Base-by-base conservation (phyloP, 2,888 invertebrate genomes). In the Heliconius aoede region DNA sequence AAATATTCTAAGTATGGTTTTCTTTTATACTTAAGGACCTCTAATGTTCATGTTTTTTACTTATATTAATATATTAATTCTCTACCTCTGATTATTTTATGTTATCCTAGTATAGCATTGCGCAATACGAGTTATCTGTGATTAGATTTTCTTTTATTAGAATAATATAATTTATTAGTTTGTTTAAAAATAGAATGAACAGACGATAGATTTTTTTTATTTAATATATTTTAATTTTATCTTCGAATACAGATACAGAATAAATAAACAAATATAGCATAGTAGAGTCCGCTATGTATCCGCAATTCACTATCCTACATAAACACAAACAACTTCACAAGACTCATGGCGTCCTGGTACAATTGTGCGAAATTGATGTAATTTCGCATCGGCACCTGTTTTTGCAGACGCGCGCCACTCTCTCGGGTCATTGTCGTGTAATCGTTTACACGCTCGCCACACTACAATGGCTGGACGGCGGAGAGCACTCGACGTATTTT, bases 331-430 rank as follows among this genome's bases (percentile, higher is more conserved):
- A 87, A 82, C 85, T 89, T 87, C 84, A 85, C 61, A 71, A 79
- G 77, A 80, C 76, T 87, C 81, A 87, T 94, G 84, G 80, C 85
- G 83, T 86, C 93, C 91, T 93, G 84, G 92, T 94, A 93, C 87
- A 90, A 90, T 91, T 94, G 93, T 94, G 94, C 94, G 93, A 94
- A 94, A 89, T 90, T 90, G 90, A 90, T 91, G 92, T 91, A 93
- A 92, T 90, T 90, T 87, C 85, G 86, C 86, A 86, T 86, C 87
- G 86, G 87, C 24, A 85, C 84, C 83, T 82, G 81, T 77, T 77
- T 78, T 84, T 89, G 71, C 64, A 55, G 46, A 90, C 93, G 90
- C 93, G 92, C 87, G 91, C 89, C 88, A 80, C 80, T 82, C 13
- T 64, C 36, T 40, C 40, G n/a, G 55, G 84, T 88, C 88, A 90